Percentiles rank a stretch among this genome's conserved stretches.
Conservation (phyloP, 2,797 vertebrate species). For the Liasis olivaceus region DNA sequence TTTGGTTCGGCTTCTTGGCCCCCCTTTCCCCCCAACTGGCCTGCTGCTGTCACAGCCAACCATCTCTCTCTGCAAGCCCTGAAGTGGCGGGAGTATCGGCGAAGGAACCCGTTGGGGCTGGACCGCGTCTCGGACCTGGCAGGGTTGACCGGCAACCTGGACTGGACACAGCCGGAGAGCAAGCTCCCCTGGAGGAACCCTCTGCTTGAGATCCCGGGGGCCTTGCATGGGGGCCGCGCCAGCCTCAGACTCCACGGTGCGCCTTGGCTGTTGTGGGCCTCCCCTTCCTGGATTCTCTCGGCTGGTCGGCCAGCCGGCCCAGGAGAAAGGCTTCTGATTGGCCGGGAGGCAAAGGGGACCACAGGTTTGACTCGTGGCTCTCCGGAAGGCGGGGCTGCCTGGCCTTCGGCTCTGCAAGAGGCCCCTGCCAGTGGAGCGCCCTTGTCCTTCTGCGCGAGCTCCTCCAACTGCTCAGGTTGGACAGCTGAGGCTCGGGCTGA, state of each 20-base stretch:
- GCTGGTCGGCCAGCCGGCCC: not conserved
- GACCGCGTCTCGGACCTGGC: conserved; percentile 66
- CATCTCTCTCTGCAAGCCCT: conserved; percentile 96
- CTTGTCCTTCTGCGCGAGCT: not conserved
- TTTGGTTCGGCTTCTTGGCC: not conserved
- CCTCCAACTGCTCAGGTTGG: not conserved
- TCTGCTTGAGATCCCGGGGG: conserved; percentile 88
- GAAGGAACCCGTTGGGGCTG: conserved; percentile 89
- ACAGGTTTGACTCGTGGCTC: no score
- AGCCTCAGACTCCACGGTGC: conserved; percentile 83
- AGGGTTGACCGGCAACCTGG: conserved; percentile 74
- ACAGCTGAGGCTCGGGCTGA: not conserved
- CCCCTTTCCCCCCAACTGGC: fast-evolving
- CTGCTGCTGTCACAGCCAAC: conserved; percentile 77
- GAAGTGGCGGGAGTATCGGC: conserved; percentile 96
- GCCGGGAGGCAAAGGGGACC: not conserved
- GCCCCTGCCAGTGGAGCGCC: not conserved
- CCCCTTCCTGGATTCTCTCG: not conserved
- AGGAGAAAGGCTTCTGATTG: fast-evolving
- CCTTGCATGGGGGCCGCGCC: conserved; percentile 69
- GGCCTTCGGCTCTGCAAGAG: not conserved
- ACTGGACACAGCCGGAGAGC: conserved; percentile 75
- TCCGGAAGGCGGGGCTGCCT: not conserved
- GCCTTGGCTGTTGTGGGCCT: conserved; percentile 26
- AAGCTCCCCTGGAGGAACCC: conserved; percentile 80